phyloP scores from a whole-genome alignment of 2,888 invertebrate species.

The Sabellastarte sp. region DNA sequence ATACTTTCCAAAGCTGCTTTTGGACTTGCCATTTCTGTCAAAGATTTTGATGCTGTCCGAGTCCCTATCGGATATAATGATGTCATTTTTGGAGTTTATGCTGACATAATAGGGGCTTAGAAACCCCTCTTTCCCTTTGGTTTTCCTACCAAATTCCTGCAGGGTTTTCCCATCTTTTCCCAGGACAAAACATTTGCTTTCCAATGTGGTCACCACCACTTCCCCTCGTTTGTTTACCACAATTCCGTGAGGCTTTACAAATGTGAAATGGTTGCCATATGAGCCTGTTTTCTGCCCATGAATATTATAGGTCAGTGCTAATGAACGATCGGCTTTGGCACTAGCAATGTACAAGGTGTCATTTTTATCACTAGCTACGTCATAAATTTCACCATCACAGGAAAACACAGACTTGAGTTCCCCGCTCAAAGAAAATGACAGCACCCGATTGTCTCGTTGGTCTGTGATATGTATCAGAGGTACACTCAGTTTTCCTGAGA shows the following conservation, averaged over 20 bases:
- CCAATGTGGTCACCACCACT: constrained; percentile 38
- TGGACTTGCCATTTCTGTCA: constrained; percentile 37
- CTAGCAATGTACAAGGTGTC: background rate
- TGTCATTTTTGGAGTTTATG: constrained; percentile 60
- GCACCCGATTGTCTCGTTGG: background rate
- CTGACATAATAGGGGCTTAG: constrained; percentile 64
- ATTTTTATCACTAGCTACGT: background rate
- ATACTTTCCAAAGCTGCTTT: background rate
- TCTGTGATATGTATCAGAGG: background rate
- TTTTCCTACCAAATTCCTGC: constrained; percentile 59
- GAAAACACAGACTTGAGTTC: background rate
- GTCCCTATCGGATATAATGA: constrained; percentile 61
- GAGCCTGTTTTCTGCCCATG: background rate
- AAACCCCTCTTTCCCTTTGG: constrained; percentile 60
- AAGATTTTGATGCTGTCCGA: constrained; percentile 63
- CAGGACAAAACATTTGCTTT: constrained; percentile 39
- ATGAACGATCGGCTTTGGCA: background rate
- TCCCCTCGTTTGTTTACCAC: constrained; percentile 28
- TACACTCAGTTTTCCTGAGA: background rate
- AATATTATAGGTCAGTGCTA: background rate
- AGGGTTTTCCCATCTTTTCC: constrained; percentile 43
- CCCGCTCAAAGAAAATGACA: background rate
- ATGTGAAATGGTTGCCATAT: constrained; percentile 7
- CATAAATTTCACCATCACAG: background rate
- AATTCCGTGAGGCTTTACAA: constrained; percentile 36